Conservation (phyloP, 1,140 invertebrate genomes). For the Drosophila setifemur region DNA sequence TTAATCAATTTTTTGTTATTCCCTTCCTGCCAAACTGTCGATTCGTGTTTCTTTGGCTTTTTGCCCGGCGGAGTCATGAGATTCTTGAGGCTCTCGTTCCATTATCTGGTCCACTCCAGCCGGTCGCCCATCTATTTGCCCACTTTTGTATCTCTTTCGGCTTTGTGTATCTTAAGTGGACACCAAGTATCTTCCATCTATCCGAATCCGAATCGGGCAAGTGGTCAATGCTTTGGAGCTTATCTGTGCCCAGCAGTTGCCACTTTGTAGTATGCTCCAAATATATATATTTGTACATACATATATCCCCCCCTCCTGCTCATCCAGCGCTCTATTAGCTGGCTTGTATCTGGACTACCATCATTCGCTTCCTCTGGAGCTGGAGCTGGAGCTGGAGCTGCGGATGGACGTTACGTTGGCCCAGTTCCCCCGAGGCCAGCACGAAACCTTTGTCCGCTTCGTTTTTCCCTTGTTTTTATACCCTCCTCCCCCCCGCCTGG, state of each 20-base stretch:
- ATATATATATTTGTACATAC: neutral
- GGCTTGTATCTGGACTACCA: constrained; percentile 37
- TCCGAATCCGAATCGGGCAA: constrained; percentile 37
- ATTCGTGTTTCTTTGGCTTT: neutral
- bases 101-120: constrained; percentile 18
- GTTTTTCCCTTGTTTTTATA: neutral
- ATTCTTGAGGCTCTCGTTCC: constrained; percentile 3
- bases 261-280: constrained; percentile 40
- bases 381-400: too few relatives aligned
- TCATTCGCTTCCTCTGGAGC: constrained; percentile 42
- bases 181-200: constrained; percentile 52
- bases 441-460: constrained; percentile 36
- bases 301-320: neutral
- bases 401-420: constrained; percentile 10
- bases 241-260: constrained; percentile 69
- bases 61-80: constrained; percentile 15
- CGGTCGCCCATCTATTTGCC: neutral
- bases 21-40: neutral
- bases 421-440: constrained; percentile 47
- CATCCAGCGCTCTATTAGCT: constrained; percentile 46
- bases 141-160: constrained; percentile 43
- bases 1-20: constrained; percentile 73
- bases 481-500: neutral
- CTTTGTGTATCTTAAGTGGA: constrained; percentile 71
- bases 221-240: constrained; percentile 59